Conservation (phyloP, 2,888 invertebrate genomes). For the Latheticus oryzae region DNA sequence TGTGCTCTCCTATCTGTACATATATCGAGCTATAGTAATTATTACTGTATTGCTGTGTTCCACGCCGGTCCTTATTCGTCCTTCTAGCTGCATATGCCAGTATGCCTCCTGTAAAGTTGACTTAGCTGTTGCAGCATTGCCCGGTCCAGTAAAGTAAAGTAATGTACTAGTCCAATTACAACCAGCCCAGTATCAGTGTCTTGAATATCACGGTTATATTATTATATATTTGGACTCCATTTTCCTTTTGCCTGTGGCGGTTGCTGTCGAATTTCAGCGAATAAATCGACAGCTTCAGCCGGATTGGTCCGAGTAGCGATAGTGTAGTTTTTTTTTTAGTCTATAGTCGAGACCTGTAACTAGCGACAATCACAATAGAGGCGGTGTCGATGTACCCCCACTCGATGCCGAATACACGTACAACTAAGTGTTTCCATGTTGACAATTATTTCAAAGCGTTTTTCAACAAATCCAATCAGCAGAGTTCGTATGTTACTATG, state of each 20-base stretch:
- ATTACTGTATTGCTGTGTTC: constrained; percentile 51
- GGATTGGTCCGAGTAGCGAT: constrained; percentile 39
- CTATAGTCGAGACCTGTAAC: constrained; percentile 45
- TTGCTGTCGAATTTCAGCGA: constrained; percentile 34
- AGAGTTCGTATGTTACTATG: constrained; percentile 47
- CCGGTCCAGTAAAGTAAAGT: constrained; percentile 46
- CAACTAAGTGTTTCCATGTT: constrained; percentile 4
- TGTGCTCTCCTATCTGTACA: constrained; percentile 51
- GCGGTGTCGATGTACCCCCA: constrained; percentile 23
- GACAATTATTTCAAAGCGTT: constrained; percentile 2
- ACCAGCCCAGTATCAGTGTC: constrained; percentile 39
- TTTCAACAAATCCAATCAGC: constrained; percentile 35
- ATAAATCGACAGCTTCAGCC: constrained; percentile 37
- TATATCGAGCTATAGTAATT: constrained; percentile 52
- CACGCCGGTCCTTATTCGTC: constrained; percentile 50
- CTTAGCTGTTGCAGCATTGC: constrained; percentile 59
- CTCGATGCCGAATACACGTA: constrained; percentile 15
- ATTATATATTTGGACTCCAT: constrained; percentile 36
- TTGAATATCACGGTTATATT: constrained; percentile 34
- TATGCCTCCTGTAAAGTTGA: constrained; percentile 60
- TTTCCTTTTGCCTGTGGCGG: constrained; percentile 35
- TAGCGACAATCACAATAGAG: constrained; percentile 40
- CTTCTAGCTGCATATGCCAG: constrained; percentile 50
- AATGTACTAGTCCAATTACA: constrained; percentile 39
- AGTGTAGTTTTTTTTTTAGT: constrained; percentile 42